Conservation (phyloP, 2,888 invertebrate species). For the Bibio marci region DNA sequence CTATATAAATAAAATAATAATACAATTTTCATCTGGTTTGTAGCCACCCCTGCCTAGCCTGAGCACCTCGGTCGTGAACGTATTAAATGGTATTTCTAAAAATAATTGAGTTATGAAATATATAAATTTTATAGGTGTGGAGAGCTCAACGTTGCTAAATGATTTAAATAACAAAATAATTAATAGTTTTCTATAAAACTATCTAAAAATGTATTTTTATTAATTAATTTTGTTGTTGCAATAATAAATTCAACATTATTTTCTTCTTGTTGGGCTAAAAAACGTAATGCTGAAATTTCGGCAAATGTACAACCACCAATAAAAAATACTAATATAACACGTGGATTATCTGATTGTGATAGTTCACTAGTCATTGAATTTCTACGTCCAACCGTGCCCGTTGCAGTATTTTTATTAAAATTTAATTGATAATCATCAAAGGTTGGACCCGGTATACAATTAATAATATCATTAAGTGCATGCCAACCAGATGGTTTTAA, state of each 20-base stretch:
- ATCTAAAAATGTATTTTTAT: conserved; percentile 71
- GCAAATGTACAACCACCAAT: conserved; percentile 95
- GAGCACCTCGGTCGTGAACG: too few species aligned
- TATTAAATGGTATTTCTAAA: too few species aligned
- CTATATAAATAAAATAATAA: too few species aligned
- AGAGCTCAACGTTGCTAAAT: too few species aligned
- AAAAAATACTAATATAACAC: conserved; percentile 79
- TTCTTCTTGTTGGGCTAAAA: conserved; percentile 58
- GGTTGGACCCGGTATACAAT: conserved; percentile 63
- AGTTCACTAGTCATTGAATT: conserved; percentile 40
- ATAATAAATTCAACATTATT: conserved; percentile 77
- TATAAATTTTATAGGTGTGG: too few species aligned
- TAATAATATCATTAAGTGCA: conserved; percentile 65
- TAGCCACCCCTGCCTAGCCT: too few species aligned
- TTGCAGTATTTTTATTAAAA: too few species aligned
- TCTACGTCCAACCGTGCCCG: conserved; percentile 31
- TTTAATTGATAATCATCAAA: conserved; percentile 44
- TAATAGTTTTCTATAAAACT: conserved; percentile 41
- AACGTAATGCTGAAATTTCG: conserved; percentile 66
- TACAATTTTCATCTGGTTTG: too few species aligned
- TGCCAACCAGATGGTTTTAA: conserved; percentile 61
- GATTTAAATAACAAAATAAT: too few species aligned
- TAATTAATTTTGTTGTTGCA: conserved; percentile 82
- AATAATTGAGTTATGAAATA: too few species aligned
- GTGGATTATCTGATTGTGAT: conserved; percentile 27